These are phyloP conservation scores for Drosophila neotestacea DNA, from an alignment of 2,888 invertebrate genomes.

Conservation along the genomic window DNA sequence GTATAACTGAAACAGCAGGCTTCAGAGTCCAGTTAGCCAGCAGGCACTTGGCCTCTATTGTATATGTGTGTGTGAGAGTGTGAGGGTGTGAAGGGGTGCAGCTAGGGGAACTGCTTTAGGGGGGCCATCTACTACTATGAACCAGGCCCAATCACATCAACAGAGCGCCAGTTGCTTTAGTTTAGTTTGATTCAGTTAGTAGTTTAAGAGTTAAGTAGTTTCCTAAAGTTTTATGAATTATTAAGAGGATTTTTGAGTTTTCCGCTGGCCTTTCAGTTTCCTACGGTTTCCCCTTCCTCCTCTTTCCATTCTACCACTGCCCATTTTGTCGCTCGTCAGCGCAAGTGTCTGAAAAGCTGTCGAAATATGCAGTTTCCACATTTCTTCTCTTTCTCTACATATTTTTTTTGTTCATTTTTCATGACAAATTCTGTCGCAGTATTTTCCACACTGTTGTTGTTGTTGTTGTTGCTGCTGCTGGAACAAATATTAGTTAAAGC, in stretches of 20 bases:
- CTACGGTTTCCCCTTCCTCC: conserved; percentile 19
- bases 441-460: conserved; percentile 25
- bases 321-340: conserved; percentile 65
- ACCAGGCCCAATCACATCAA: conserved; percentile 28
- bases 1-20: conserved; percentile 42
- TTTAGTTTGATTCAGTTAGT: conserved; percentile 79
- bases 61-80: neutral
- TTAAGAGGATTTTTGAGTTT: conserved; percentile 78
- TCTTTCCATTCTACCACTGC: neutral
- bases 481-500: conserved; percentile 59
- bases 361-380: conserved; percentile 73
- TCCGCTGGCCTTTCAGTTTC: conserved; percentile 77
- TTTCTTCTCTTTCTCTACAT: neutral
- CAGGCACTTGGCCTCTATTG: conserved; percentile 41
- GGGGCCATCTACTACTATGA: neutral
- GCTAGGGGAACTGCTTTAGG: too few species aligned
- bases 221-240: conserved; percentile 77
- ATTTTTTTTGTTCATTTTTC: conserved; percentile 68
- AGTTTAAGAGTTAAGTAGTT: conserved; percentile 80
- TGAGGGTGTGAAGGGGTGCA: neutral
- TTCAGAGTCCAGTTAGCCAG: conserved; percentile 29
- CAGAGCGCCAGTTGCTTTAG: conserved; percentile 68
- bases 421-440: conserved; percentile 62
- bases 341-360: conserved; percentile 73
- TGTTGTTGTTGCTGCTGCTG: conserved; percentile 22